Conservation (phyloP, 2,797 vertebrate species). For the Macropus fuliginosus region DNA sequence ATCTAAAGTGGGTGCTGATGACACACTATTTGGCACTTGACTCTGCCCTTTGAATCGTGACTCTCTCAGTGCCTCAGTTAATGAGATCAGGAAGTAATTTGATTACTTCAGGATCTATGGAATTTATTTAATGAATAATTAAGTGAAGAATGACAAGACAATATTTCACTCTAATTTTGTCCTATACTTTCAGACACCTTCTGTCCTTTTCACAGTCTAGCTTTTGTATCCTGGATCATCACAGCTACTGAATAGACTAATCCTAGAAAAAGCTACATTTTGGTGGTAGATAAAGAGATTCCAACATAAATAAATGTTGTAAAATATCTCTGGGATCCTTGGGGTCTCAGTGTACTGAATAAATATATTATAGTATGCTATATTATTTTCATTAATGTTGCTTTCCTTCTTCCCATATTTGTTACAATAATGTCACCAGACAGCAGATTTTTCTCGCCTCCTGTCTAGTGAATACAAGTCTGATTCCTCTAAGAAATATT, state of each 20-base stretch:
- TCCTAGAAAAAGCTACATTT: slow-evolving; percentile 45
- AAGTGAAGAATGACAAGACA: background rate
- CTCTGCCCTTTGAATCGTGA: background rate
- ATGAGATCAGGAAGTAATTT: background rate
- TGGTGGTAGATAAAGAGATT: slow-evolving; percentile 1
- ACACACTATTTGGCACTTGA: background rate
- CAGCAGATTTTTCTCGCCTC: background rate
- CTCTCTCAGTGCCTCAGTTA: background rate
- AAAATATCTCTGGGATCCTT: slow-evolving; percentile 18
- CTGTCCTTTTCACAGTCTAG: background rate
- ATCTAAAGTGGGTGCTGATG: background rate
- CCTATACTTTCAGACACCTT: background rate
- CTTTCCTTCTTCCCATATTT: background rate
- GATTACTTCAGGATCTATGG: background rate
- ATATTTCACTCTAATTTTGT: slow-evolving; percentile 7
- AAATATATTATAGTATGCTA: background rate
- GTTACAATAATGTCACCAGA: background rate
- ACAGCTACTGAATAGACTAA: background rate
- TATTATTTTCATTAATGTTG: slow-evolving; percentile 24
- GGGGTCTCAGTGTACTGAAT: slow-evolving; percentile 6
- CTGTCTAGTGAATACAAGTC: background rate
- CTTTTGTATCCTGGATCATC: slow-evolving; percentile 17
- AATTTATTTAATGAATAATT: background rate
- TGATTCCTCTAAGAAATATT: background rate
- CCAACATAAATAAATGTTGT: slow-evolving; percentile 37